Base-by-base conservation (phyloP, 2,888 invertebrate genomes). In the Cryptosula pallasiana region DNA sequence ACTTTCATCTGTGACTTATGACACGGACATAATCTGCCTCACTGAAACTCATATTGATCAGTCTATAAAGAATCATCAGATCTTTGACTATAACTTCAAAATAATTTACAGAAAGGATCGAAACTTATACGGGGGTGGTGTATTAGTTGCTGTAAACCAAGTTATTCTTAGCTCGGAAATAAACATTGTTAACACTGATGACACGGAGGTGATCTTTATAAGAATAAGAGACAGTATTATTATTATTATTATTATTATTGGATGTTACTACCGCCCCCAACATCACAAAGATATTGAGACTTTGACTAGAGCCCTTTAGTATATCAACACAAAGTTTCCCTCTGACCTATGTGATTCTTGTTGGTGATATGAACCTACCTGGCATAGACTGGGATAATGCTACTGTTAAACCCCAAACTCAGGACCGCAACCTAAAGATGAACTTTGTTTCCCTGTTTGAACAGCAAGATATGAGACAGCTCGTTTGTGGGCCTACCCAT, bases 251-350 rank as follows among this genome's bases (percentile, higher is more conserved):
- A n/a, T n/a, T n/a, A n/a, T n/a, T n/a, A 32, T 63, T 9, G 63
- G 63, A 63, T 63, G 63, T n/a, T 63, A 63, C 63, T 63, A 63
- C 34, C 63, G 63, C 5, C 63, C 34, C 29, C 63, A 20, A 63
- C 25, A 27, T 32, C 29, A 32, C n/a, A 63, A n/a, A 63, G 34
- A 63, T n/a, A 2, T 63, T 32, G 2, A 2, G 1, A 34, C 34
- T 13, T n/a, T 63, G 32, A 9, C 2, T 13, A 63, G n/a, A 5
- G 5, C 63, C 29, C 20, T 63, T 25, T 5, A 32, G 9, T 5
- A 27, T 3, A 27, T 63, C 2, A 27, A 9, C 2, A 9, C 3
- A 32, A 27, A 63, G 32, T 63, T 29, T 32, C 63, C 63, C 25
- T 3, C 2, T n/a, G 32, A 63, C 27, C 63, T n/a, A 63, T 27